Base-by-base conservation (phyloP, 2,888 invertebrate species). In the Dasysyrphus albostriatus region DNA sequence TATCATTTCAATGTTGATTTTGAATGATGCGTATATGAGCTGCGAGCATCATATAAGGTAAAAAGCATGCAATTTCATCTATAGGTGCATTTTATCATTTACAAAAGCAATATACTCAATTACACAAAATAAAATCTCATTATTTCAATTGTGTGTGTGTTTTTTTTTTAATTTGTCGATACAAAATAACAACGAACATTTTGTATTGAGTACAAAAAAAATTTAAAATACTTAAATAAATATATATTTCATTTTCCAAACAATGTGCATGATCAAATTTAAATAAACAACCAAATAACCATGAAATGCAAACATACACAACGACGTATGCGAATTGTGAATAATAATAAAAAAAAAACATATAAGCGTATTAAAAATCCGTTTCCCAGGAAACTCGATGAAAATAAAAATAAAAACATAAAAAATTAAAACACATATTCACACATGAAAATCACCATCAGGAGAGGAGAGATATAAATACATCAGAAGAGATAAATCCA, bases 41-140 rank as follows among this genome's bases (percentile, higher is more conserved):
- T 10, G 5, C 10, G 37, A 16, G 58, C 16, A 58, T 5, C 8
- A 54, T 16, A n/a, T 16, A 34, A 58, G 8, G n/a, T 47, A 56
- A 56, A 34, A 37, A 19, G 3, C 12, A 34, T 10, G 1, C 3
- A 9, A 34, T 39, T 8, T 14, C 14, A 42, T 14, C 24, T 8
- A 34, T 14, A 10, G 16, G 29, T 6, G 14, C 44, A 29, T 42
- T 24, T 42, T 32, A 44, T 42, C 58, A 74, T 74, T 69, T 75
- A 81, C 61, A 63, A 81, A 47, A 54, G 69, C 69, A 75, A 63
- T 70, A 39, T 75, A 67, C 51, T 81, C 75, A 81, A 75, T 75
- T 75, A 63, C 81, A 69, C 54, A 24, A 63, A 54, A 69, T 63
- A 63, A 81, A 81, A 81, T 56, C 70, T 49, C 70, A 81, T 81